Conservation (phyloP, 2,113 vertebrate species). For the Aegotheles bennettii region DNA sequence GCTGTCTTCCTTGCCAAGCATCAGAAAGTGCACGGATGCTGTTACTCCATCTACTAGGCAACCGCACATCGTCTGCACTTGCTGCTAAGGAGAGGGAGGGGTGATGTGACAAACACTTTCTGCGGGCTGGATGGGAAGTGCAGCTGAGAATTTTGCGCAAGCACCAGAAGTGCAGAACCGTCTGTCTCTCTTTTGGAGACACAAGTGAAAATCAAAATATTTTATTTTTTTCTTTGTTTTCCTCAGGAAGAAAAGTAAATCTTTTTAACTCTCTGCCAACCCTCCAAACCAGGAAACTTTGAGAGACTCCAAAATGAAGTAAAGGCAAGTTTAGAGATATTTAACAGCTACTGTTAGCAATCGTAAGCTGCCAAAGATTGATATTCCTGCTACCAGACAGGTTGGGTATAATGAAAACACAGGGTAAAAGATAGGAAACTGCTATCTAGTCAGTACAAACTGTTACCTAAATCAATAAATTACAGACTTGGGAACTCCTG, state of each 20-base stretch:
- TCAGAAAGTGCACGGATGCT: background rate
- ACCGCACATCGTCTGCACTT: background rate
- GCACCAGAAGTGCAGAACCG: background rate
- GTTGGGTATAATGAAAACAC: slow-evolving; percentile 45
- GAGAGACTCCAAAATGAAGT: background rate
- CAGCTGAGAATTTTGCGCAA: background rate
- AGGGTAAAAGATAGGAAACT: slow-evolving; percentile 34
- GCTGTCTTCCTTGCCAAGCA: background rate
- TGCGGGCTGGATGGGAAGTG: background rate
- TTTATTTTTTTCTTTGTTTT: background rate
- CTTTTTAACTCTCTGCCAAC: background rate
- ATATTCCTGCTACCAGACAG: slow-evolving; percentile 29
- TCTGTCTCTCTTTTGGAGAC: background rate
- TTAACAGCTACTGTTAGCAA: slow-evolving; percentile 3
- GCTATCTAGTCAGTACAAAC: slow-evolving; percentile 53
- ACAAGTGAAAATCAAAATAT: background rate
- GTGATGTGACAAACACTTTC: background rate
- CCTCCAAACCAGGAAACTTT: background rate
- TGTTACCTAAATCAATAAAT: slow-evolving; percentile 52
- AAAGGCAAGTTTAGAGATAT: slow-evolving; percentile 13
- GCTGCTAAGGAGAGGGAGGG: background rate
- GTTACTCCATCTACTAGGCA: slow-evolving; percentile 6
- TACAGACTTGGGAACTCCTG: slow-evolving; percentile 28
- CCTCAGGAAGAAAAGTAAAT: background rate
- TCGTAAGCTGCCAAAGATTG: slow-evolving; percentile 27